phyloP scores from a whole-genome alignment of 1,140 invertebrate genomes.

The Aphelinus certus region DNA sequence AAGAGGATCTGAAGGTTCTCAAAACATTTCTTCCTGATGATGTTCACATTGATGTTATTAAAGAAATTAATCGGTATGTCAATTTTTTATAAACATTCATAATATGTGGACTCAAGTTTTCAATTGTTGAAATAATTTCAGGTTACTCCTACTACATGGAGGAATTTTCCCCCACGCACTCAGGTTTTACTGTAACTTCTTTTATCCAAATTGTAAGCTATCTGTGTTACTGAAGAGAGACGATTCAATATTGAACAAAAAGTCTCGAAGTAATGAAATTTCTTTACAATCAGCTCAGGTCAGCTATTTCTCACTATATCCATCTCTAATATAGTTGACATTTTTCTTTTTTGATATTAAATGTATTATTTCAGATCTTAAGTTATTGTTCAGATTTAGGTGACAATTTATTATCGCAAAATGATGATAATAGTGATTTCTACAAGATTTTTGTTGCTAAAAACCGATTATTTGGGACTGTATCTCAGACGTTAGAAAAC shows the following conservation, averaged over 20 bases:
- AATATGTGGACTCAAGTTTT: neutral
- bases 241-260: neutral
- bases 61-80: slow-evolving; percentile 24
- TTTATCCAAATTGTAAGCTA: neutral
- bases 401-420: slow-evolving; percentile 7
- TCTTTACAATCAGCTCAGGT: slow-evolving; percentile 34
- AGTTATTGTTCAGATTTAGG: slow-evolving; percentile 16
- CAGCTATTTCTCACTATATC: neutral
- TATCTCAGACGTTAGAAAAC: slow-evolving; percentile 1
- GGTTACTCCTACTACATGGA: slow-evolving; percentile 24
- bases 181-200: slow-evolving; percentile 29
- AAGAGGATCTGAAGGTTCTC: slow-evolving; percentile 35
- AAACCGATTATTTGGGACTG: slow-evolving; percentile 8
- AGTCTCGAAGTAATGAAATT: slow-evolving; percentile 14
- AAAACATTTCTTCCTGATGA: slow-evolving; percentile 28
- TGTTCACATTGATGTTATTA: slow-evolving; percentile 28
- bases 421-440: slow-evolving; percentile 22
- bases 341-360: neutral
- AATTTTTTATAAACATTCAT: neutral
- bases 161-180: slow-evolving; percentile 31
- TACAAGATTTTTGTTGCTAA: slow-evolving; percentile 22
- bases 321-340: slow-evolving; percentile 8
- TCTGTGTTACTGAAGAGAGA: slow-evolving; percentile 18
- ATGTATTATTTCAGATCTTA: neutral
- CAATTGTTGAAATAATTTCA: slow-evolving; percentile 15